Evolutionary conservation across 2,113 vertebrate genomes (phyloP), one percentile per base, ranked within the genome.

Genomic region (Gymnogyps californianus): DNA sequence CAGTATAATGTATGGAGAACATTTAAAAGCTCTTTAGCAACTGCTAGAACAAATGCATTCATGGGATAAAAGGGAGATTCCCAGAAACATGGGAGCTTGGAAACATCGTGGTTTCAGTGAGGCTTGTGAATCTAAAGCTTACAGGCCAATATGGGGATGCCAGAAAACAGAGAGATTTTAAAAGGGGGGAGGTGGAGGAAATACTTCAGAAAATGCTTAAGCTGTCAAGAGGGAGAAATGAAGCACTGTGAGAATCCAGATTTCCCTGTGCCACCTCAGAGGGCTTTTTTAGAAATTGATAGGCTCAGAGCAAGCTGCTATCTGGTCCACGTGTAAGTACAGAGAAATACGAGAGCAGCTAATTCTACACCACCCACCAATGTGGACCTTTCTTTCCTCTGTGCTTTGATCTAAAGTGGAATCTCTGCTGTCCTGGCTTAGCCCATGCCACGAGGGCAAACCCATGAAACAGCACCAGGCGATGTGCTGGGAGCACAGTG

Each of bases 331-430:
- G 3, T 11, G 4, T 31, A 46, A 66, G 29, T 32, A 55, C 16
- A 15, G 31, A 76, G 74, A 76, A 87, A 71, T 9, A 21, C 40
- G 28, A 40, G 26, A 58, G 24, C 1, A 0, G 11, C 11, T 47
- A 36, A 26, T 38, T 74, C 44, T 13, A 24, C 0, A 2, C 31
- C 8, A 22, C 21, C 10, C 11, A 61, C 34, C 0, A 1, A 9
- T 10, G 38, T 36, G 31, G 46, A 25, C 26, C 7, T 51, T 52
- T 32, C 29, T 65, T 58, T 64, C 49, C 36, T 70, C 29, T 40
- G 13, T 32, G 42, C 32, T 59, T 28, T n/a, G 22, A 24, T 42
- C 20, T 57, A 8, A 26, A 52, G 31, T 28, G 29, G 29, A 19
- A 47, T 77, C 26, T 5, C 47, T 22, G 11, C 81, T 80, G 74